phyloP scores from a whole-genome alignment of 1,140 invertebrate species.

The Aphelinus certus region DNA sequence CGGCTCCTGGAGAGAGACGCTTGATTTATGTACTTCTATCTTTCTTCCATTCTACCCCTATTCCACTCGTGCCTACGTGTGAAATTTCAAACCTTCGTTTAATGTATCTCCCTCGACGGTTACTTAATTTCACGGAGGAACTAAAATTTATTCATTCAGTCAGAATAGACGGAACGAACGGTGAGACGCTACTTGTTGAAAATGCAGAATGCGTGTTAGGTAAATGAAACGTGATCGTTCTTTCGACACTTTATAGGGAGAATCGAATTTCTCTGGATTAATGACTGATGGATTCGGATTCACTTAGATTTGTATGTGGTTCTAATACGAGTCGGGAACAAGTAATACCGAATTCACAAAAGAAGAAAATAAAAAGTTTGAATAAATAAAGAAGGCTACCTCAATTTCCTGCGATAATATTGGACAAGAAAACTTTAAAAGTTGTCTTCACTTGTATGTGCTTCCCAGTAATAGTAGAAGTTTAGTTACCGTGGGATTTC shows the following conservation, averaged over 20 bases:
- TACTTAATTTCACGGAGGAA: constrained; percentile 28
- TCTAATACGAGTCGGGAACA: no score
- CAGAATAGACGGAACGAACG: background rate
- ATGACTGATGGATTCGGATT: no score
- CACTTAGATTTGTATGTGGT: no score
- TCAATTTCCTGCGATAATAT: no score
- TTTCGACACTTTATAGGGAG: no score
- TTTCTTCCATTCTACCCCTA: background rate
- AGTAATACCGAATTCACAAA: no score
- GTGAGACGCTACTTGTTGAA: background rate
- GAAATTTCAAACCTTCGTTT: constrained; percentile 23
- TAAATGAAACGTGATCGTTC: no score
- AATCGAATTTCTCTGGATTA: no score
- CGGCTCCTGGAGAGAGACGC: background rate
- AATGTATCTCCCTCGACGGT: constrained; percentile 17
- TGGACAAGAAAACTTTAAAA: background rate
- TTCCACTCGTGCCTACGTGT: background rate
- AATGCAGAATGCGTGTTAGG: background rate
- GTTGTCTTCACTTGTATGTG: background rate
- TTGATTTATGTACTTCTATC: constrained; percentile 21
- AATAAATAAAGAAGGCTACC: no score
- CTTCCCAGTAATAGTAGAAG: background rate
- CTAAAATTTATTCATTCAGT: constrained; percentile 29
- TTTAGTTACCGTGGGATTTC: background rate
- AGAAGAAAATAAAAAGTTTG: no score